These are phyloP conservation scores for Melanotaenia trifasciata DNA, from an alignment of 2,797 vertebrate genomes.

Conservation along the genomic window DNA sequence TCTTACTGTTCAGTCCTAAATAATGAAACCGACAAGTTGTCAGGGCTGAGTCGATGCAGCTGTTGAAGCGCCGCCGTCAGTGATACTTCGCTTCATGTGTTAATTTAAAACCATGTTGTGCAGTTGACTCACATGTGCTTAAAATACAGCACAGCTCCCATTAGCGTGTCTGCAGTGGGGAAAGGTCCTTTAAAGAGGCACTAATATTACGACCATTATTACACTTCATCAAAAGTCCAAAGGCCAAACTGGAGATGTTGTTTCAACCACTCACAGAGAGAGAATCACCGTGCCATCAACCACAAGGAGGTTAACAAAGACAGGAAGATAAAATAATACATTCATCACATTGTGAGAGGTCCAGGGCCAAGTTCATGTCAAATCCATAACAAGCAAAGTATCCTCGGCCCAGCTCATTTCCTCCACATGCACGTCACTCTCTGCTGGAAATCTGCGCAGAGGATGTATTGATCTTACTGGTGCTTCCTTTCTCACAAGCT, in stretches of 20 bases:
- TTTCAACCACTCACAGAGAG: constrained; percentile 76
- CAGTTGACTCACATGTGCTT: constrained; percentile 82
- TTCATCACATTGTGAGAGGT: constrained; percentile 93
- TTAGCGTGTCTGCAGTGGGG: constrained; percentile 68
- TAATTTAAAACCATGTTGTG: constrained; percentile 70
- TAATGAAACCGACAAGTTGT: constrained; percentile 73
- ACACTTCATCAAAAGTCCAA: constrained; percentile 87
- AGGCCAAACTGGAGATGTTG: constrained; percentile 85
- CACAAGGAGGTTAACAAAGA: constrained; percentile 95
- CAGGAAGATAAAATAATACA: constrained; percentile 99
- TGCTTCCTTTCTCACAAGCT: constrained; percentile 98
- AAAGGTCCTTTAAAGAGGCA: constrained; percentile 74
- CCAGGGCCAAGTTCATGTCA: constrained; percentile 94
- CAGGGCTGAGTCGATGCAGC: constrained; percentile 86
- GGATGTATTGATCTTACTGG: constrained; percentile 95
- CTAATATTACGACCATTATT: constrained; percentile 89
- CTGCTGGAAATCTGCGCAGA: constrained; percentile 93
- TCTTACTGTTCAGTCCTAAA: background rate
- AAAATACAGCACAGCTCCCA: constrained; percentile 68
- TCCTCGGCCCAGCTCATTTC: constrained; percentile 91
- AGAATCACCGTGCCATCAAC: constrained; percentile 84
- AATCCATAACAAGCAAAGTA: constrained; percentile 95
- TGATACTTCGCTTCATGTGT: constrained; percentile 76
- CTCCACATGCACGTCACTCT: constrained; percentile 90
- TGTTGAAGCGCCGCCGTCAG: constrained; percentile 80